A percentile compares a stretch with the other conserved stretches of the same genome.
These are phyloP conservation scores for Sycophila sp. DNA, from an alignment of 1,140 invertebrate species.

Conservation along the genomic window DNA sequence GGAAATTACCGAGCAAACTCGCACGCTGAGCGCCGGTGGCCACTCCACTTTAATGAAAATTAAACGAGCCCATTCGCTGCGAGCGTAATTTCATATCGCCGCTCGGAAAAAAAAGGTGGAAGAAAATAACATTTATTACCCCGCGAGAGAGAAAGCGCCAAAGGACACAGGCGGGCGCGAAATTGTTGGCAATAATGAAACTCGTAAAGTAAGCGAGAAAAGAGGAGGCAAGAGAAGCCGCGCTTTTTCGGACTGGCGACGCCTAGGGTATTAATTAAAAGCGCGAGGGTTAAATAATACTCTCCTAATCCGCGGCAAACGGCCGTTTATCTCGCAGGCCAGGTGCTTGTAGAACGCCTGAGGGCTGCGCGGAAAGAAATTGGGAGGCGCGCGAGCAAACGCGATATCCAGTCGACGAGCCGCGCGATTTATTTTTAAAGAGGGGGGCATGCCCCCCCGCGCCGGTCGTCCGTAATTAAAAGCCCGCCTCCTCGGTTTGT, in stretches of 20 bases:
- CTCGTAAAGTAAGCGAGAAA: constrained; percentile 19
- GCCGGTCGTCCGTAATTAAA: constrained; percentile 28
- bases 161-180: neutral
- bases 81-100: constrained; percentile 33
- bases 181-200: constrained; percentile 33
- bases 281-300: constrained; percentile 40
- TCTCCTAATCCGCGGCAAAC: constrained; percentile 38
- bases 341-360: neutral
- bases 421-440: neutral
- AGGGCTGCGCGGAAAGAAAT: neutral
- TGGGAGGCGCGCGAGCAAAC: no score
- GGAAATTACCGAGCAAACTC: constrained; percentile 21
- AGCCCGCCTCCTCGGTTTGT: neutral
- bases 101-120: neutral
- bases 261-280: constrained; percentile 23
- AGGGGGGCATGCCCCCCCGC: no score
- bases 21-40: neutral
- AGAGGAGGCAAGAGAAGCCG: neutral
- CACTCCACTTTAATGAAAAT: constrained; percentile 33
- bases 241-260: neutral
- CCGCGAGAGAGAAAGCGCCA: neutral
- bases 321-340: constrained; percentile 35
- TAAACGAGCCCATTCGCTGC: constrained; percentile 22
- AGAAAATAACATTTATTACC: constrained; percentile 23
- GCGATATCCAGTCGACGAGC: no score